Conservation (phyloP, 1,140 invertebrate genomes). For the Zaprionus ghesquierei region DNA sequence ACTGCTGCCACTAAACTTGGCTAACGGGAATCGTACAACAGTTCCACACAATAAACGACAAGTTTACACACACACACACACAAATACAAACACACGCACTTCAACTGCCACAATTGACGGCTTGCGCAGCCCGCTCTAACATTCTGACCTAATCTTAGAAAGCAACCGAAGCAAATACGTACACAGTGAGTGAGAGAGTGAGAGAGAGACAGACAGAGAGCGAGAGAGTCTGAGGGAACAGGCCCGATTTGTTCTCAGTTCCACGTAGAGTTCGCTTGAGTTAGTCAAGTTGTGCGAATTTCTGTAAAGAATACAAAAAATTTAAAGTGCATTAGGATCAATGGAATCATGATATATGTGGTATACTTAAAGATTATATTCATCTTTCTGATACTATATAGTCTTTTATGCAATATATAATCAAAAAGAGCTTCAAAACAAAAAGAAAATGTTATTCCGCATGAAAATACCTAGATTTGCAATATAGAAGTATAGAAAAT, state of each 20-base stretch:
- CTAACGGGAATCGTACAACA: slow-evolving; percentile 7
- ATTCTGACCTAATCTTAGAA: slow-evolving; percentile 43
- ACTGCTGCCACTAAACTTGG: slow-evolving; percentile 4
- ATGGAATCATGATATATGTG: neutral
- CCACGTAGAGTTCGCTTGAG: neutral
- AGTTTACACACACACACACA: neutral
- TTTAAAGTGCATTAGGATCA: neutral
- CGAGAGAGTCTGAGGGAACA: neutral
- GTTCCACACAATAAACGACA: neutral
- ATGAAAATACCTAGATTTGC: too few relatives aligned
- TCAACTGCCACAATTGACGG: slow-evolving; percentile 37
- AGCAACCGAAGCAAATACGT: slow-evolving; percentile 34
- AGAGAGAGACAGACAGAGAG: neutral
- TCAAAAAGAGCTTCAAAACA: too few relatives aligned
- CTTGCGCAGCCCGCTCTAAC: slow-evolving; percentile 37
- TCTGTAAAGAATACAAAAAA: neutral
- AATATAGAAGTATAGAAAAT: too few relatives aligned
- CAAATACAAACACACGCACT: neutral
- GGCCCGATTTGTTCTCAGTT: neutral
- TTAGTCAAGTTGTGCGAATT: neutral
- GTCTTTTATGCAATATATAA: too few relatives aligned
- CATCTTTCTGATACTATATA: too few relatives aligned
- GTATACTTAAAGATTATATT: neutral
- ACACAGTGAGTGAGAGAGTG: slow-evolving; percentile 29
- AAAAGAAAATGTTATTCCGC: too few relatives aligned